Conservation (phyloP, 30 jellyfish, hydroid and myxozoan species). For the Nemopilema nomurai region DNA sequence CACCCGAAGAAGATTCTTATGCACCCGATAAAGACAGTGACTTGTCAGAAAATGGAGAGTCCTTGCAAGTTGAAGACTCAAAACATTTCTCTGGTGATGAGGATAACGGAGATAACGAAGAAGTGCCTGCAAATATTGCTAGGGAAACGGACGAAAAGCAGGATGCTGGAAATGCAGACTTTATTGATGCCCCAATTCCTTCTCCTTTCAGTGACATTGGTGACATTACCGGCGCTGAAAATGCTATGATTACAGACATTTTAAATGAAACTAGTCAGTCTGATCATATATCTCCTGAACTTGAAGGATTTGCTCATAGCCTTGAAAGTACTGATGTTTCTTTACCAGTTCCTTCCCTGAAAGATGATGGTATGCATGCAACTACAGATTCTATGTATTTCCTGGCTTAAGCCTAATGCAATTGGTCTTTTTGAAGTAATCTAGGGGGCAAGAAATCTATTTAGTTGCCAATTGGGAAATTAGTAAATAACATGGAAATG, state of each 20-base stretch:
- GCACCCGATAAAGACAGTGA: background rate
- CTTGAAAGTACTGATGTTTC: slow-evolving; percentile 50
- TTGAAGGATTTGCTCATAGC: slow-evolving; percentile 37
- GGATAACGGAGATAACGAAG: background rate
- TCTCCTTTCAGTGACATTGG: slow-evolving; percentile 98
- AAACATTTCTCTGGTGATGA: background rate
- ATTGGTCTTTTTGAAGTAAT: too few relatives aligned
- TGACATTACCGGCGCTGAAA: slow-evolving; percentile 77
- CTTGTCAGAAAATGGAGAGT: background rate
- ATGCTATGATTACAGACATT: slow-evolving; percentile 82
- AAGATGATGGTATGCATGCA: background rate
- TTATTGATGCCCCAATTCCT: slow-evolving; percentile 92
- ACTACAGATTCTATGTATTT: too few relatives aligned
- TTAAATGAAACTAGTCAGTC: slow-evolving; percentile 64
- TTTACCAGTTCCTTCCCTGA: background rate
- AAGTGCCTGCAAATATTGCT: background rate
- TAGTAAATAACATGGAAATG: too few relatives aligned
- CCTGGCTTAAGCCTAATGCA: too few relatives aligned
- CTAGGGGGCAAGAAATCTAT: too few relatives aligned
- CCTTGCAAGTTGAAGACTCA: background rate
- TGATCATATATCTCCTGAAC: slow-evolving; percentile 52
- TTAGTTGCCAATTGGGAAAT: too few relatives aligned
- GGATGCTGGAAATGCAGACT: slow-evolving; percentile 50
- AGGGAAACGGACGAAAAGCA: background rate
- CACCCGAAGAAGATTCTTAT: background rate